Evolutionary conservation across 2,113 vertebrate species (phyloP).

Genomic region (Phocoena phocoena): DNA sequence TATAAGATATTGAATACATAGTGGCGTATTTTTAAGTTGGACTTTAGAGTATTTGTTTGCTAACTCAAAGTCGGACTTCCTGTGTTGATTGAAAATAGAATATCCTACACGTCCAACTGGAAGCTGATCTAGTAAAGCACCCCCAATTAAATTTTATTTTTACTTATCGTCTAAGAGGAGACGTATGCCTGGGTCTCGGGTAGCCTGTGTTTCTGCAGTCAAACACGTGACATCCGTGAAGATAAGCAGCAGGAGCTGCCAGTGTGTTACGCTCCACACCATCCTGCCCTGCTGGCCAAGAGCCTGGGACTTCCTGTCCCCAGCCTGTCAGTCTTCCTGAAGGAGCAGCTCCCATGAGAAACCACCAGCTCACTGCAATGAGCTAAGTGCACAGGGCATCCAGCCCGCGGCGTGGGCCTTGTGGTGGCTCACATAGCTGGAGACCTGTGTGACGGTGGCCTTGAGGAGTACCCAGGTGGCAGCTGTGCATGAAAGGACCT

Average conservation of each 20-base stretch:
- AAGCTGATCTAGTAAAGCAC: neutral
- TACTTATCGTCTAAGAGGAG: neutral
- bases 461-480: neutral
- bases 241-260: neutral
- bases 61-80: neutral
- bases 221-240: neutral
- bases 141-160: neutral
- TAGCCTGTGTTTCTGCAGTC: neutral
- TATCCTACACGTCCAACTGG: neutral
- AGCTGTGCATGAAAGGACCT: neutral
- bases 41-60: neutral
- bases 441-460: neutral
- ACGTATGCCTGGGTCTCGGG: neutral
- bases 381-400: neutral
- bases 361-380: neutral
- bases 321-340: neutral
- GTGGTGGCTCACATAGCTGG: neutral
- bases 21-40: neutral
- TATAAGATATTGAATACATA: neutral
- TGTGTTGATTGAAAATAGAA: conserved; percentile 16
- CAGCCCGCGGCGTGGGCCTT: fast-evolving
- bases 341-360: neutral
- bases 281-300: neutral
- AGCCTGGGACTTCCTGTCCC: neutral
- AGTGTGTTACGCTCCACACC: neutral